Evolutionary conservation across 2,888 invertebrate species (phyloP).

Genomic region (Argyresthia goedartella): DNA sequence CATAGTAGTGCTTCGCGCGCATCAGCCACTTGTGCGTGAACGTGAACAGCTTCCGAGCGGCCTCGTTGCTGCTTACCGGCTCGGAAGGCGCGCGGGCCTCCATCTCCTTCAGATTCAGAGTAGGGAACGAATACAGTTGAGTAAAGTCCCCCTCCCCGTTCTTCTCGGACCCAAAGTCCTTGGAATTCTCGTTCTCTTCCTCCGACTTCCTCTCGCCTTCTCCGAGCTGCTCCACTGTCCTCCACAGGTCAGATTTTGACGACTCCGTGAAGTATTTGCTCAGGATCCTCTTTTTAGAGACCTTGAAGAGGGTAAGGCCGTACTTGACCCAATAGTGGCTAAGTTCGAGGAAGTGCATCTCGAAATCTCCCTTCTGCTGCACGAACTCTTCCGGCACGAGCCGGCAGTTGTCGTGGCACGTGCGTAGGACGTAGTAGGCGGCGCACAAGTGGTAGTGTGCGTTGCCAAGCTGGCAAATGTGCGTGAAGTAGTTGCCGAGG

Average conservation of each 20-base stretch:
- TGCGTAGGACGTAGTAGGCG: conserved; percentile 67
- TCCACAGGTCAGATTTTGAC: conserved; percentile 45
- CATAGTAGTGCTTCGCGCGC: conserved; percentile 69
- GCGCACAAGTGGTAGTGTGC: conserved; percentile 77
- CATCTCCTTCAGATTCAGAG: conserved; percentile 44
- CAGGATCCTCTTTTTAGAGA: conserved; percentile 62
- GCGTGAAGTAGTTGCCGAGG: conserved; percentile 65
- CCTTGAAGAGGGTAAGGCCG: conserved; percentile 67
- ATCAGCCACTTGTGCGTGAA: conserved; percentile 73
- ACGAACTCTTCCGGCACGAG: conserved; percentile 56
- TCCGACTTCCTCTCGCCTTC: conserved; percentile 22
- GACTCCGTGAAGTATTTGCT: conserved; percentile 45
- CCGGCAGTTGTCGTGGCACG: conserved; percentile 65
- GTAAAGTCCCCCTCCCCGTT: conserved; percentile 37
- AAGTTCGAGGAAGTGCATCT: conserved; percentile 57
- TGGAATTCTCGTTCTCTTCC: conserved; percentile 33
- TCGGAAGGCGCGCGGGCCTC: conserved; percentile 41
- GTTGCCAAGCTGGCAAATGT: conserved; percentile 45
- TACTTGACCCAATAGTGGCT: conserved; percentile 74
- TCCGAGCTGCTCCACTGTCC: conserved; percentile 35
- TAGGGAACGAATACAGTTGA: conserved; percentile 37
- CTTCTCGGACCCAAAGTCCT: conserved; percentile 44
- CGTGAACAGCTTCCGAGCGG: conserved; percentile 65
- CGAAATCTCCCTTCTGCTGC: conserved; percentile 46
- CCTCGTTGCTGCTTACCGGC: conserved; percentile 36